Evolutionary conservation across 1,140 invertebrate genomes (phyloP).

Genomic region (Littorina saxatilis): DNA sequence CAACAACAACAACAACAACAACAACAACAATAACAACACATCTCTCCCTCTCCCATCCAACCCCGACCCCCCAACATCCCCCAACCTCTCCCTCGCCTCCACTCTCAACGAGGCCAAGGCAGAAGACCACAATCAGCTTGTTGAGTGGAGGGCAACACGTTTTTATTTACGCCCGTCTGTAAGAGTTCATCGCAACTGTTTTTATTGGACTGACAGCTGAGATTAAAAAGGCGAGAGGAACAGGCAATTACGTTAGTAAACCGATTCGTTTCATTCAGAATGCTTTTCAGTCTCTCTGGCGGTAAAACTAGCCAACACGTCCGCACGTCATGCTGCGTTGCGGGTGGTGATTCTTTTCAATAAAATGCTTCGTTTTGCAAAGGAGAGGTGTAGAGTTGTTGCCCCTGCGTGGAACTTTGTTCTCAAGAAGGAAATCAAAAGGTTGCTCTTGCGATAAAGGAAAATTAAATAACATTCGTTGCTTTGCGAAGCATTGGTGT

Average conservation of each 20-base stretch:
- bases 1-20: no score
- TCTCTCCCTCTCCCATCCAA: not conserved
- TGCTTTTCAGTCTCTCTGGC: not conserved
- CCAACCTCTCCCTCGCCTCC: not conserved
- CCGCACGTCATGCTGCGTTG: not conserved
- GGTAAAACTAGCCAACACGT: not conserved
- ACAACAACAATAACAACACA: not conserved
- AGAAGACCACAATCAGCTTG: not conserved
- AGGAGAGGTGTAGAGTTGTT: not conserved
- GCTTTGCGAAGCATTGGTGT: not conserved
- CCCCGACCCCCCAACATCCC: not conserved
- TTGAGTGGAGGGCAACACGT: not conserved
- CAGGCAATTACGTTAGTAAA: not conserved
- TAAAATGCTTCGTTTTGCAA: not conserved
- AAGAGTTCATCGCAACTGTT: not conserved
- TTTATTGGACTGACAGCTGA: not conserved
- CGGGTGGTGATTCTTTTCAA: not conserved
- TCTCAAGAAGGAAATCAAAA: not conserved
- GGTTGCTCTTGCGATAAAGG: not conserved
- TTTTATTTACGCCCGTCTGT: not conserved
- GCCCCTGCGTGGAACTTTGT: not conserved
- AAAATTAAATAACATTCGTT: not conserved
- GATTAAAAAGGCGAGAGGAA: not conserved
- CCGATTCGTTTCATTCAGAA: not conserved
- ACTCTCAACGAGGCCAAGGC: not conserved